A percentile compares a stretch with the other conserved stretches of the same genome.
These are phyloP conservation scores for Lepidochitona cinerea DNA, from an alignment of 2,888 invertebrate genomes.

Conservation along the genomic window DNA sequence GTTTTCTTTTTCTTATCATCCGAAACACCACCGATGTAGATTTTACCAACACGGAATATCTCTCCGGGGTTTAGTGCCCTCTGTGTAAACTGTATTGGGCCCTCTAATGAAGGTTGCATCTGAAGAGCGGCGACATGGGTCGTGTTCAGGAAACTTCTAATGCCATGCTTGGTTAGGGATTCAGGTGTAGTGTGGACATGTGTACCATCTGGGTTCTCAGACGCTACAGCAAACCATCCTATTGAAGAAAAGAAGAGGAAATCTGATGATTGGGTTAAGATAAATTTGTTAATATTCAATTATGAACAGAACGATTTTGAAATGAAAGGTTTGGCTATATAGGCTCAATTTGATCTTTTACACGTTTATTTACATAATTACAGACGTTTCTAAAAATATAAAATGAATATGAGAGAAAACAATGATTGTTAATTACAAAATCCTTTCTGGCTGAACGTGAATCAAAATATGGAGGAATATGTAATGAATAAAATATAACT, in stretches of 20 bases:
- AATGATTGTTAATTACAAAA: too few relatives aligned
- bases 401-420: too few relatives aligned
- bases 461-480: too few relatives aligned
- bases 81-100: conserved; percentile 18
- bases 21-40: neutral
- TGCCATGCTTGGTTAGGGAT: conserved; percentile 17
- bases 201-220: conserved; percentile 3
- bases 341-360: too few relatives aligned
- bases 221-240: conserved; percentile 16
- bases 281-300: too few relatives aligned
- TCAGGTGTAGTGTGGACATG: conserved; percentile 31
- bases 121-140: conserved; percentile 31
- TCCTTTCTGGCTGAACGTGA: too few relatives aligned
- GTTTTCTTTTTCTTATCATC: neutral
- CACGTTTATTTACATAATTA: too few relatives aligned
- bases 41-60: conserved; percentile 11
- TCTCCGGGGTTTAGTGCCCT: conserved; percentile 31
- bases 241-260: neutral
- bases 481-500: too few relatives aligned
- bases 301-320: too few relatives aligned
- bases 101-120: conserved; percentile 4
- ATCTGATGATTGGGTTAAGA: neutral
- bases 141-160: conserved; percentile 28
- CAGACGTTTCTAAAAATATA: too few relatives aligned
- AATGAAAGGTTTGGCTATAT: too few relatives aligned